Evolutionary conservation across 2,797 vertebrate species (phyloP).

Genomic region (Leuciscus waleckii): DNA sequence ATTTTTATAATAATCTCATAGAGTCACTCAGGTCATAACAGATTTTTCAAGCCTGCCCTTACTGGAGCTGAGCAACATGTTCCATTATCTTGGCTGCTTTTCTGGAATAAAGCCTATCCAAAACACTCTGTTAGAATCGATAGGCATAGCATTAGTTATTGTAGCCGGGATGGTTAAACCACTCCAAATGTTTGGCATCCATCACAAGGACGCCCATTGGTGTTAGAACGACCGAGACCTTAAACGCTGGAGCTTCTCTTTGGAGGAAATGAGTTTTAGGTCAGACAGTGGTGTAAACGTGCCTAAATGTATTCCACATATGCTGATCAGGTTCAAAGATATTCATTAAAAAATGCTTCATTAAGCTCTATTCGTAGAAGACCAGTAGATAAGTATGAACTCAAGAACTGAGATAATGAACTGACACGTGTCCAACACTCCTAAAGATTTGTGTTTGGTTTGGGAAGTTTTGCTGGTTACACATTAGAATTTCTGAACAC

Average conservation of each 20-base stretch:
- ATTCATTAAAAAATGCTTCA: conserved; percentile 4
- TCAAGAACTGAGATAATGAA: conserved; percentile 29
- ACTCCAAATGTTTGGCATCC: conserved; percentile 44
- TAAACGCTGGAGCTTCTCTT: conserved; percentile 1
- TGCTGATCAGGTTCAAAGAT: conserved; percentile 1
- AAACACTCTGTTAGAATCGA: conserved; percentile 15
- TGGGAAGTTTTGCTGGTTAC: conserved; percentile 36
- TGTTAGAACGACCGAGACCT: conserved; percentile 2
- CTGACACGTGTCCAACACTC: neutral
- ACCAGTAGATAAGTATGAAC: conserved; percentile 30
- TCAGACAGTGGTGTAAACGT: conserved; percentile 11
- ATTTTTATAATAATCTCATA: neutral
- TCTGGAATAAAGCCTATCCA: conserved; percentile 44
- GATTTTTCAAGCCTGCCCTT: neutral
- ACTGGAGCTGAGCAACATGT: conserved; percentile 10
- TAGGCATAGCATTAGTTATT: conserved; percentile 29
- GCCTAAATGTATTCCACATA: conserved; percentile 33
- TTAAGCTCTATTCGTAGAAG: conserved; percentile 4
- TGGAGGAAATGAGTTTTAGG: conserved; percentile 10
- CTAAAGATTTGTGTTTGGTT: conserved; percentile 30
- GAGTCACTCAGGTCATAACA: neutral
- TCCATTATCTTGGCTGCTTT: conserved; percentile 40
- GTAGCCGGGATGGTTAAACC: conserved; percentile 36
- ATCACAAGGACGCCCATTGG: conserved; percentile 25
- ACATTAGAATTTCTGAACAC: conserved; percentile 40